These are phyloP conservation scores for Harmothoe impar DNA, from an alignment of 2,888 invertebrate species.

Conservation along the genomic window DNA sequence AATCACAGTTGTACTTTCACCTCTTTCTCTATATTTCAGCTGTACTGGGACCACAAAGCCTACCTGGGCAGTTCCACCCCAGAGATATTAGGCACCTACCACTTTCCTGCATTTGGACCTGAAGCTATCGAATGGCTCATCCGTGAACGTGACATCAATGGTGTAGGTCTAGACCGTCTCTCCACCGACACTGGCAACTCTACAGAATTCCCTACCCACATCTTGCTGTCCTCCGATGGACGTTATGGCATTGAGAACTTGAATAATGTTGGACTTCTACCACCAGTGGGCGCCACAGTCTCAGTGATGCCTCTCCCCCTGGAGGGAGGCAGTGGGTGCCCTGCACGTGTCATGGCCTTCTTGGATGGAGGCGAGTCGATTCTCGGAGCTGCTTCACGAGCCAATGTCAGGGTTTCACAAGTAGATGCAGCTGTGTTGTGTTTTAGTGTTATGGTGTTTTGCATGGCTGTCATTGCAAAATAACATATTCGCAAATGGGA, in stretches of 20 bases:
- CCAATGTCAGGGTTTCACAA: too few relatives aligned
- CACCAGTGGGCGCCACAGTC: conserved; percentile 69
- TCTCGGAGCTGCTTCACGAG: too few relatives aligned
- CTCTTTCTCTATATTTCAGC: conserved; percentile 73
- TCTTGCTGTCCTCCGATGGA: conserved; percentile 84
- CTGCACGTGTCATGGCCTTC: conserved; percentile 85
- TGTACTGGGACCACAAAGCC: conserved; percentile 73
- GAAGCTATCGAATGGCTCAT: conserved; percentile 87
- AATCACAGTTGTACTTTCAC: too few relatives aligned
- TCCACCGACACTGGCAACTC: conserved; percentile 78
- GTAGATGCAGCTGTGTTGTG: too few relatives aligned
- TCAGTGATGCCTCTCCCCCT: conserved; percentile 87
- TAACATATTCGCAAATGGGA: too few relatives aligned
- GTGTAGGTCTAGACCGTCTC: conserved; percentile 87
- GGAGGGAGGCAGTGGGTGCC: conserved; percentile 86
- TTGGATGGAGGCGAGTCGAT: too few relatives aligned
- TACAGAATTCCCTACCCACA: conserved; percentile 67
- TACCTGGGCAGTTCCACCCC: conserved; percentile 37
- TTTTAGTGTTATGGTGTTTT: too few relatives aligned
- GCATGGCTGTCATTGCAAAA: too few relatives aligned
- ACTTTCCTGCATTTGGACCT: conserved; percentile 82
- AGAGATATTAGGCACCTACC: not conserved
- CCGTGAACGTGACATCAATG: conserved; percentile 83
- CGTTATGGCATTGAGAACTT: conserved; percentile 87
- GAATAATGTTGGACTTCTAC: conserved; percentile 79